Percentiles rank a stretch among this genome's conserved stretches.
phyloP scores from a whole-genome alignment of 2,888 invertebrate genomes.

The Apotomis turbidana region DNA sequence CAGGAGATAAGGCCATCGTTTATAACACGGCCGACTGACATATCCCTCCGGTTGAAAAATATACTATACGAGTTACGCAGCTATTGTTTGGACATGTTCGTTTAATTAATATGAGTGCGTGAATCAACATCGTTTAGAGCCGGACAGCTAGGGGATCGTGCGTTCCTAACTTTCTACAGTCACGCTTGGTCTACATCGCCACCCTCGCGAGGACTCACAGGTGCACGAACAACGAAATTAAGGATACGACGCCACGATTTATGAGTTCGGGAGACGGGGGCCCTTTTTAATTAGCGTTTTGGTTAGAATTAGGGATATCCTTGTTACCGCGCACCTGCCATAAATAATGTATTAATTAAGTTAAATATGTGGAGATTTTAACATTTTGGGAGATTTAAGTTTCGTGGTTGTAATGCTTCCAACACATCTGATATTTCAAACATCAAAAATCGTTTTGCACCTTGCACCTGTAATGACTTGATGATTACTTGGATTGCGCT shows the following conservation, averaged over 20 bases:
- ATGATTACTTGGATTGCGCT: constrained; percentile 5
- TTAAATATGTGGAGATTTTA: neutral
- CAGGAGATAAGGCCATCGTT: constrained; percentile 52
- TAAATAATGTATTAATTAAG: neutral
- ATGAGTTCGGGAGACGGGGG: constrained; percentile 21
- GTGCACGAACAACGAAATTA: constrained; percentile 47
- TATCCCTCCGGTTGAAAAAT: constrained; percentile 36
- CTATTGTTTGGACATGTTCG: constrained; percentile 55
- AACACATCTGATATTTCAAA: neutral
- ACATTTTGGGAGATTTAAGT: neutral
- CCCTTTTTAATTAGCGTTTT: constrained; percentile 40
- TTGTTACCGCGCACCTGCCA: constrained; percentile 25
- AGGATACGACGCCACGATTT: constrained; percentile 33
- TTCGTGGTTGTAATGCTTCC: no score
- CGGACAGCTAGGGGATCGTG: constrained; percentile 54
- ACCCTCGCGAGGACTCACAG: constrained; percentile 57
- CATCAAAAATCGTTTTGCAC: neutral
- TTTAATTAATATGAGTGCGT: constrained; percentile 63
- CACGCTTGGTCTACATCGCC: constrained; percentile 57
- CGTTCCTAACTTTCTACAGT: constrained; percentile 64
- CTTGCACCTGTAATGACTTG: constrained; percentile 3
- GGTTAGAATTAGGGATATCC: constrained; percentile 29
- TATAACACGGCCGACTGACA: constrained; percentile 53
- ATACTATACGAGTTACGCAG: constrained; percentile 43
- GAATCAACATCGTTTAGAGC: constrained; percentile 57